Evolutionary conservation across 2,797 vertebrate genomes (phyloP), one percentile per base, ranked within the genome.

Genomic region (Pseudotriccus pelzelni): DNA sequence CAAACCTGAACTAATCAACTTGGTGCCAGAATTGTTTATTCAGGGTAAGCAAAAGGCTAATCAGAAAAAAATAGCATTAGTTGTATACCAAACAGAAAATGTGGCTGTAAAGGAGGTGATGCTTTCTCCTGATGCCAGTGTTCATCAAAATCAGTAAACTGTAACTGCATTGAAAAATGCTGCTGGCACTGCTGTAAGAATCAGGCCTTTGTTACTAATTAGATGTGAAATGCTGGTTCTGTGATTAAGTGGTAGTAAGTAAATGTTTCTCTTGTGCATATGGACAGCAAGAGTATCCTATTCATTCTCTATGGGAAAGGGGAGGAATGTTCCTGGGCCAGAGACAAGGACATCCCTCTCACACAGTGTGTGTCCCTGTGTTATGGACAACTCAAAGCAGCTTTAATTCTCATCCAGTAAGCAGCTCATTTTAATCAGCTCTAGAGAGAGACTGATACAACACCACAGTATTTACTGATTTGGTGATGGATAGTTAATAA

Each of bases 181-280:
- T 7, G 2, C 87, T 81, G 79, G 50, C 84, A 27, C 22, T 75
- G 79, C 69, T 84, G 14, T 23, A 72, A 85, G 89, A 96, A 56
- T 64, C 63, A 86, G 79, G 43, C 78, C 62, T 91, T 91, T 91
- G 84, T 85, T 93, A 16, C 73, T 95, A 93, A 91, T 91, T 72
- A 84, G 84, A 91, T 75, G 44, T 93, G 91, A 94, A 94, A 81
- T 95, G 53, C 81, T 91, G 5, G 1, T 87, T 87, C 62, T 91
- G 75, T 87, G 90, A 55, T 91, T 84, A 96, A 93, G 78, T 87
- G 79, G 39, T 78, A 52, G 82, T 87, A 87, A 92, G 85, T 91
- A 92, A 91, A 83, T 78, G 94, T 96, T 95, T 89, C 64, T 89
- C 64, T 89, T 95, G 68, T 58, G 50, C 63, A 18, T 88, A 49